A percentile compares a stretch with the other conserved stretches of the same genome.
Conservation (phyloP, 2,888 invertebrate species). For the Oligia latruncula region DNA sequence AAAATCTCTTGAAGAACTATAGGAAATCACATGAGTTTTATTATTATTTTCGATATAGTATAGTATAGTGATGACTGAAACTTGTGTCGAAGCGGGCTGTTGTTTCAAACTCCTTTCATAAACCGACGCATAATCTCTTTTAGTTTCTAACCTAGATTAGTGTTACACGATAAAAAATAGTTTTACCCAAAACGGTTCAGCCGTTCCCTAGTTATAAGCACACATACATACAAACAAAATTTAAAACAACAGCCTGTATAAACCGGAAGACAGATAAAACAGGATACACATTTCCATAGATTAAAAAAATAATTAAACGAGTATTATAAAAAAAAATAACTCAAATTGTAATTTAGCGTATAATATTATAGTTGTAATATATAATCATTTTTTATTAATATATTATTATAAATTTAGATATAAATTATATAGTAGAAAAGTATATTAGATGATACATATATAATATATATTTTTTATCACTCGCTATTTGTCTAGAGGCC, state of each 20-base stretch:
- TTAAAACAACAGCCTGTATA: slow-evolving; percentile 58
- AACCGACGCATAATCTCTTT: slow-evolving; percentile 24
- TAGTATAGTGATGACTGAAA: slow-evolving; percentile 45
- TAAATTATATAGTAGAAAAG: slow-evolving; percentile 63
- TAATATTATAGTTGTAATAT: slow-evolving; percentile 57
- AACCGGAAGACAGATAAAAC: slow-evolving; percentile 57
- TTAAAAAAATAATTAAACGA: slow-evolving; percentile 52
- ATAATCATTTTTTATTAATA: slow-evolving; percentile 67
- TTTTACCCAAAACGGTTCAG: slow-evolving; percentile 18
- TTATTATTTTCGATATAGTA: slow-evolving; percentile 21
- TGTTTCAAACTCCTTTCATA: slow-evolving; percentile 28
- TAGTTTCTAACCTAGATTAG: slow-evolving; percentile 35
- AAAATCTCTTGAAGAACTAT: slow-evolving; percentile 13
- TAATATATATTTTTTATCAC: slow-evolving; percentile 66
- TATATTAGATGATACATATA: slow-evolving; percentile 62
- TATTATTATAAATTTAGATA: slow-evolving; percentile 60
- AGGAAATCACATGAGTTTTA: not conserved
- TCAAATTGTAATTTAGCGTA: slow-evolving; percentile 62
- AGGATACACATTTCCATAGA: slow-evolving; percentile 70
- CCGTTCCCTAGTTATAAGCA: slow-evolving; percentile 26
- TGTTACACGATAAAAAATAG: slow-evolving; percentile 22
- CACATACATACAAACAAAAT: slow-evolving; percentile 37
- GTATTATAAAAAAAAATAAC: slow-evolving; percentile 67
- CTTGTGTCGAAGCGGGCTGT: slow-evolving; percentile 37
- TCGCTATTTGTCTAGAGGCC: slow-evolving; percentile 49